Evolutionary conservation across 2,888 invertebrate genomes (phyloP).

Genomic region (Chrysodeixis includens): DNA sequence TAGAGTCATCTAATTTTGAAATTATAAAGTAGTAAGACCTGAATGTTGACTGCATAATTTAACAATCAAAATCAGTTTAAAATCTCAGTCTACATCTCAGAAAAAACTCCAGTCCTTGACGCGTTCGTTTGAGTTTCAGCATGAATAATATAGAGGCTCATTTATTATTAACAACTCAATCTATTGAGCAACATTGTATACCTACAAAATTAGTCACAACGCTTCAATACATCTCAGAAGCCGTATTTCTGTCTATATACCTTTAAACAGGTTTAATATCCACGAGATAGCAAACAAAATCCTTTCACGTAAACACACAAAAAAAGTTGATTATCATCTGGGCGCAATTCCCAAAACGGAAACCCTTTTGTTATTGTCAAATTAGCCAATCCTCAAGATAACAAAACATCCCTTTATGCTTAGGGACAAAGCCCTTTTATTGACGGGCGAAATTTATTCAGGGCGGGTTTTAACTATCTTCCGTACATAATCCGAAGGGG

Average conservation of each 20-base stretch:
- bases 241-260: background rate
- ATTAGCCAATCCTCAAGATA: conserved; percentile 90
- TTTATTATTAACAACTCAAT: too few relatives aligned
- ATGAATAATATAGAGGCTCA: too few relatives aligned
- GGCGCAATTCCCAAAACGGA: conserved; percentile 81
- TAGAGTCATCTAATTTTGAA: background rate
- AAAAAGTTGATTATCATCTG: conserved; percentile 85
- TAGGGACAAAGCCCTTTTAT: conserved; percentile 87
- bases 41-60: too few relatives aligned
- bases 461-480: conserved; percentile 87
- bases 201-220: background rate
- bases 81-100: too few relatives aligned
- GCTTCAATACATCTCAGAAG: background rate
- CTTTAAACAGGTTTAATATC: conserved; percentile 50
- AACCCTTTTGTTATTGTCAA: conserved; percentile 89
- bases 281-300: conserved; percentile 70
- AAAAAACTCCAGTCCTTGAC: background rate
- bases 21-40: too few relatives aligned
- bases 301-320: conserved; percentile 70
- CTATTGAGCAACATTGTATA: background rate
- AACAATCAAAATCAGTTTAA: too few relatives aligned
- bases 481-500: conserved; percentile 77
- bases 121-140: too few relatives aligned
- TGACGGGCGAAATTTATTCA: conserved; percentile 86
- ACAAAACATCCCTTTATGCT: conserved; percentile 86